Evolutionary conservation across 2,797 vertebrate genomes (phyloP), one percentile per base, ranked within the genome.

Genomic region (Poeciliopsis gracilis): DNA sequence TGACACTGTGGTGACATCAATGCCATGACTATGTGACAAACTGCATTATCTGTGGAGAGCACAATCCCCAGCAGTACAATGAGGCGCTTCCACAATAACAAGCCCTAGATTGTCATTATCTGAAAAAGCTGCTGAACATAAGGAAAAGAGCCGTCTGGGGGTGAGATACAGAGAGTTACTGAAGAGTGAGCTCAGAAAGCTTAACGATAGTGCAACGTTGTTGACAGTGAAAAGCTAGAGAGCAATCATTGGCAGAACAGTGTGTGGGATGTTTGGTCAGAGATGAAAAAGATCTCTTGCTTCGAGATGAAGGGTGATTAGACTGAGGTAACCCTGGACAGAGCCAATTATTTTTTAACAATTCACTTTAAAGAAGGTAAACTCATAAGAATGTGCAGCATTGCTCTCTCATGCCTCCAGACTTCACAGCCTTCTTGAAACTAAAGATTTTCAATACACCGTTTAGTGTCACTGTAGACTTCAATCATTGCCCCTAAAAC

Each of bases 41-140:
- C 41, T 70, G 67, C 67, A 70, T 70, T 70, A 46, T n/a, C 67
- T 70, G 67, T 70, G 67, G 67, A 70, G 43, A 70, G 43, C 41
- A 70, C 41, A 46, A 46, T 70, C 25, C n/a, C 67, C 41, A 16
- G 11, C 67, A 70, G 25, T 28, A 45, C 43, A 70, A 70, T n/a
- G 67, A 70, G 67, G 43, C 7, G 3, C 25, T 70, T 70, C 13
- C 67, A 70, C 41, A 70, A 28, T 28, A 69, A 46, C 41, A 46
- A 70, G 13, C 9, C 43, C 67, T 46, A 25, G 41, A 46, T 70
- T 45, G 67, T 30, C 43, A 70, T 45, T 46, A 46, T 70, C 67
- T 70, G 43, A 46, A 70, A 45, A 70, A 16, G 38, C 66, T 43
- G 66, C 38, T 43, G 38, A 43, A 69, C 25, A 45, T 28, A 45